These are phyloP conservation scores for Mya arenaria DNA, from an alignment of 1,140 invertebrate species.

Conservation along the genomic window DNA sequence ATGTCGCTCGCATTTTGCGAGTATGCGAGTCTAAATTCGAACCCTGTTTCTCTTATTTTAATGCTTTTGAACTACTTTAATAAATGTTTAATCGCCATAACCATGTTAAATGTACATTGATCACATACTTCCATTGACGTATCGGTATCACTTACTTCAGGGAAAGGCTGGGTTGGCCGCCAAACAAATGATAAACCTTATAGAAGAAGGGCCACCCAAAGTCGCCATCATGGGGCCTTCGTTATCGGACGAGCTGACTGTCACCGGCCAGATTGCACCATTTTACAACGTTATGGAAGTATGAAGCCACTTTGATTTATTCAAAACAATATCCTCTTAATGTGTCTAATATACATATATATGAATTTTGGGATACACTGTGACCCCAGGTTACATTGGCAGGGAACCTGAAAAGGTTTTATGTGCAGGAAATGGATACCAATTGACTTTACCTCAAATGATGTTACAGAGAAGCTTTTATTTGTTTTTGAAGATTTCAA, in stretches of 20 bases:
- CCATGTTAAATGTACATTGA: background rate
- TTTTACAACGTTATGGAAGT: constrained; percentile 44
- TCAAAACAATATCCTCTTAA: too few relatives aligned
- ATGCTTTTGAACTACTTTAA: background rate
- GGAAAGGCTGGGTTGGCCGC: constrained; percentile 23
- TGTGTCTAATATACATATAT: too few relatives aligned
- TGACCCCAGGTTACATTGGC: too few relatives aligned
- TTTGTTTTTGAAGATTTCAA: too few relatives aligned
- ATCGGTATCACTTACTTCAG: constrained; percentile 6
- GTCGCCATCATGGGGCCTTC: constrained; percentile 36
- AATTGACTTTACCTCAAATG: too few relatives aligned
- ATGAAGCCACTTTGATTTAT: background rate
- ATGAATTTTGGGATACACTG: too few relatives aligned
- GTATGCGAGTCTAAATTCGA: background rate
- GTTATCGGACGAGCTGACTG: constrained; percentile 5
- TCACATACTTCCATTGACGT: background rate
- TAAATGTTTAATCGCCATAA: background rate
- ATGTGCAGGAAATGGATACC: too few relatives aligned
- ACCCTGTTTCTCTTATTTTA: background rate
- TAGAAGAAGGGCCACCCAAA: constrained; percentile 35
- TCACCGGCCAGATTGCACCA: constrained; percentile 42
- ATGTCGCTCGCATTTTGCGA: background rate
- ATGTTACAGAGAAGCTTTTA: too few relatives aligned
- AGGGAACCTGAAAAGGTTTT: too few relatives aligned
- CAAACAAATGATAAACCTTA: constrained; percentile 15